Evolutionary conservation across 2,888 invertebrate species (phyloP), one percentile per base, ranked within the genome.

Genomic region (Hetaerina titia): DNA sequence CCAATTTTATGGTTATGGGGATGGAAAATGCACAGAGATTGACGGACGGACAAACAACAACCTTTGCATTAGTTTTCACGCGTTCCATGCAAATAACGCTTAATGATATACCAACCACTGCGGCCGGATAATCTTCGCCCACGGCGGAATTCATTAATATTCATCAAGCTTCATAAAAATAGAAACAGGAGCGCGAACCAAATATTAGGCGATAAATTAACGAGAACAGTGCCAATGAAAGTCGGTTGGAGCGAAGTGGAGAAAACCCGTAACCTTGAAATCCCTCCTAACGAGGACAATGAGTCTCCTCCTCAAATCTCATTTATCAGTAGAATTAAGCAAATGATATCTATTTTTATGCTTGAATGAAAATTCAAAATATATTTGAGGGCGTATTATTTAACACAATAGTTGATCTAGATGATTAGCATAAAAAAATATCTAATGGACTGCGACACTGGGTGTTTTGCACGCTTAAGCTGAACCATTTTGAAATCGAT

Each of bases 21-120:
- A 81, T 81, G 81, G 2, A 81, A 31, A 25, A n/a, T 11, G 31
- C 31, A 81, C 81, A 31, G 81, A 31, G 81, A 81, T 81, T 81
- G 81, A 81, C 13, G 81, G 81, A 81, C 13, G 81, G 81, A 81
- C 81, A 81, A 81, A 81, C 81, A 31, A 13, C 11, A 9, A 5
- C 81, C 31, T 9, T 15, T 31, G 69, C 25, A 11, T 81, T 81
- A 31, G 31, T 81, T 81, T 81, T 31, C 81, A 31, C 81, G 13
- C 25, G 15, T 81, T 31, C 81, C 81, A 81, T 81, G 81, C 81
- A 81, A 81, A 81, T 81, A 13, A 25, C 25, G 31, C 31, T n/a
- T 81, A 81, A 81, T 81, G 81, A 81, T 81, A 81, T 81, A 81
- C 81, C 81, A 31, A 31, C 81, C 81, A 81, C 25, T 31, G 81